These are phyloP conservation scores for Cynopterus brachyotis DNA, from an alignment of 2,113 vertebrate genomes.

Conservation along the genomic window DNA sequence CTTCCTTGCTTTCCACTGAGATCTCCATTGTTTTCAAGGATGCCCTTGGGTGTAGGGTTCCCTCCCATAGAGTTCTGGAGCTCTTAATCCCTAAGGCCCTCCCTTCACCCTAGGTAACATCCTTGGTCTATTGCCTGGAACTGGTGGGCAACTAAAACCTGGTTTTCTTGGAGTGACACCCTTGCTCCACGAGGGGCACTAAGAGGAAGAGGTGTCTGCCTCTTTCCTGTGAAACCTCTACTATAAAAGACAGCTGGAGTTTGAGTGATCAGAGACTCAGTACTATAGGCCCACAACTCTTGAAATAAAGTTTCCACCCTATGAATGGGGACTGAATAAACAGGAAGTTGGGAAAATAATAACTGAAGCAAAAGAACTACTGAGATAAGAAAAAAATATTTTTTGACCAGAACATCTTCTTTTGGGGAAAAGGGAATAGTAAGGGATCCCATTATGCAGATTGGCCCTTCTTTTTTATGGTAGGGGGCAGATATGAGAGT, in stretches of 20 bases:
- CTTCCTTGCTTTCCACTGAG: not conserved
- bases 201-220: not conserved
- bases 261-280: not conserved
- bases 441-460: not conserved
- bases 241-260: not conserved
- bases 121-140: not conserved
- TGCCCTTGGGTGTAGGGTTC: not conserved
- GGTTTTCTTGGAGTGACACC: not conserved
- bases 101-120: not conserved
- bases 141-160: not conserved
- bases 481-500: not conserved
- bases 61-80: not conserved
- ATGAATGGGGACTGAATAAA: not conserved
- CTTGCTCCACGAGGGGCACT: fast-evolving
- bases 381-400: not conserved
- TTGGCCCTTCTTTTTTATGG: not conserved
- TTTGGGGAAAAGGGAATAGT: not conserved
- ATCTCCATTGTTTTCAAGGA: not conserved
- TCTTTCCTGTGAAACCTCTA: not conserved
- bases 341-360: not conserved
- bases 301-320: not conserved
- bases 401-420: not conserved
- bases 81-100: not conserved
- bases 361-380: not conserved
- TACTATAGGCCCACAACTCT: not conserved